Evolutionary conservation across 2,113 vertebrate genomes (phyloP).

Genomic region (Heliornis fulica): DNA sequence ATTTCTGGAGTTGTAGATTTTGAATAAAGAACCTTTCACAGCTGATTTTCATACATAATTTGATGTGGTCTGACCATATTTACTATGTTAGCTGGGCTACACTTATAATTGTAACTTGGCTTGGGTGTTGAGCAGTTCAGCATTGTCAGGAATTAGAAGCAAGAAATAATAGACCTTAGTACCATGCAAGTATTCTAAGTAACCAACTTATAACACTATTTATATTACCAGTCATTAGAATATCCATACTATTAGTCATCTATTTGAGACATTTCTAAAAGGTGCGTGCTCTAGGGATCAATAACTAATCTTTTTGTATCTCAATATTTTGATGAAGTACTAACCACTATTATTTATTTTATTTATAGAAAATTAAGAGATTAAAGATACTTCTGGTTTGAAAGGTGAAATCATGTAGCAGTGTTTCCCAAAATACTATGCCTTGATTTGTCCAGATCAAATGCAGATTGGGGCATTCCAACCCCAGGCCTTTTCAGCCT

Average conservation of each 20-base stretch:
- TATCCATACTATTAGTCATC: not conserved
- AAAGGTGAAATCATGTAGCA: not conserved
- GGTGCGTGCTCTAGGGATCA: not conserved
- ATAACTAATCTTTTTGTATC: not conserved
- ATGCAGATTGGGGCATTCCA: not conserved
- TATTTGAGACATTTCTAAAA: not conserved
- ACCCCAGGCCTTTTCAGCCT: not conserved
- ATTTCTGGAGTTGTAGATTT: not conserved
- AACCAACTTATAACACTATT: not conserved
- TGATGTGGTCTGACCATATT: not conserved
- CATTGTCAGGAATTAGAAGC: not conserved
- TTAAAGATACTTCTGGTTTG: not conserved
- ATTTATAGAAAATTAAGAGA: not conserved
- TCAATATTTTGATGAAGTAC: not conserved
- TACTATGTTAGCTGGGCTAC: not conserved
- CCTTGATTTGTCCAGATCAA: not conserved
- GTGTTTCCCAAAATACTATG: not conserved
- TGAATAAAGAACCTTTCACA: not conserved
- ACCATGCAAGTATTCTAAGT: not conserved
- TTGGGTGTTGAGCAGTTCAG: not conserved
- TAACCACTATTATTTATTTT: not conserved
- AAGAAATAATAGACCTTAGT: not conserved
- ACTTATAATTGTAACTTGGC: not conserved
- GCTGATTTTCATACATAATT: not conserved
- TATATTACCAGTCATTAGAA: not conserved